Conservation (phyloP, 92 coral and sea anemone species). For the Virgularia gustaviana region DNA sequence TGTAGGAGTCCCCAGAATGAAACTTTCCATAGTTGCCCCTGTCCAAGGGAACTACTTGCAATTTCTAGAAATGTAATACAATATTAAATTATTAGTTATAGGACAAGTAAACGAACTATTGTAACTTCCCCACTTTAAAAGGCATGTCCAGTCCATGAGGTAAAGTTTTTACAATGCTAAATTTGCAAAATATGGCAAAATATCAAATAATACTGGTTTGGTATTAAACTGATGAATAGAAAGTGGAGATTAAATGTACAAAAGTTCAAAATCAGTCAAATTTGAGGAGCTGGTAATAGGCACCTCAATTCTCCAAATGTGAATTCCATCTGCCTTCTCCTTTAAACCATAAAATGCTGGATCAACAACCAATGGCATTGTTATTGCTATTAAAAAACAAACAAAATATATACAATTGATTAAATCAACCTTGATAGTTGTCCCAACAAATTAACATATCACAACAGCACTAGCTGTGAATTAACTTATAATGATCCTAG, state of each 20-base stretch:
- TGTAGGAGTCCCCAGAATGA: conserved; percentile 93
- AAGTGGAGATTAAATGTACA: too few species aligned
- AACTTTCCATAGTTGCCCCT: conserved; percentile 74
- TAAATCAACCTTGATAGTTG: neutral
- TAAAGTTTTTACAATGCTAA: too few species aligned
- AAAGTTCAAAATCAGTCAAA: too few species aligned
- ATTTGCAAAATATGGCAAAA: too few species aligned
- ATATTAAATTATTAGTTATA: too few species aligned
- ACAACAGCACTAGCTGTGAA: too few species aligned
- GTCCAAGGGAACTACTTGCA: conserved; percentile 85
- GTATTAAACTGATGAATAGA: too few species aligned
- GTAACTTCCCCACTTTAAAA: neutral
- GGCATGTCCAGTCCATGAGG: too few species aligned
- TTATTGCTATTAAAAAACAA: neutral
- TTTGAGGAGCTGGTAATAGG: neutral
- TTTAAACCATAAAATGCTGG: conserved; percentile 87
- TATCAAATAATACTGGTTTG: too few species aligned
- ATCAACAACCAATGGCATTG: conserved; percentile 74
- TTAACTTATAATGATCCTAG: too few species aligned
- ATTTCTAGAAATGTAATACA: conserved; percentile 58
- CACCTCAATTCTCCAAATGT: conserved; percentile 99
- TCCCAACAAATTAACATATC: neutral
- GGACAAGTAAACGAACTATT: neutral
- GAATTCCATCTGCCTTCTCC: conserved; percentile 68
- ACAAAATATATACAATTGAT: neutral